These are phyloP conservation scores for Lateolabrax maculatus DNA, from an alignment of 2,797 vertebrate genomes.

Conservation along the genomic window DNA sequence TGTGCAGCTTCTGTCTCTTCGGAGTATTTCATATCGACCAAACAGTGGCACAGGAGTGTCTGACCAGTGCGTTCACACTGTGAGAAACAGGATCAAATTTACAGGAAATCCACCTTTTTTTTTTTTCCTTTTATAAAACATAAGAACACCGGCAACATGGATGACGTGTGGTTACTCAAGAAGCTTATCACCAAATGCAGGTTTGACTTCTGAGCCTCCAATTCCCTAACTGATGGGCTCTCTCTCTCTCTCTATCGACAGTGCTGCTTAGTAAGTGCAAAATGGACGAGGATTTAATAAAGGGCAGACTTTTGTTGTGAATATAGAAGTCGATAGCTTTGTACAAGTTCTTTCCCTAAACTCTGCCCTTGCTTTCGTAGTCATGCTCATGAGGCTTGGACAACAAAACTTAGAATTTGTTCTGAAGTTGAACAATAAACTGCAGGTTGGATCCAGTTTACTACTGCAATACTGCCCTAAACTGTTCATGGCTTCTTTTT, in stretches of 20 bases:
- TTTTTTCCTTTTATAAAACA: neutral
- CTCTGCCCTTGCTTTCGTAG: too few species aligned
- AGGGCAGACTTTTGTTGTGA: neutral
- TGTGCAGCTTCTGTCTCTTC: slow-evolving; percentile 67
- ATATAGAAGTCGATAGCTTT: too few species aligned
- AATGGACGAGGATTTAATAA: neutral
- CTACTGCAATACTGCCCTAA: neutral
- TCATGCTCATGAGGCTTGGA: too few species aligned
- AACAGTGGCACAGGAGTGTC: slow-evolving; percentile 68
- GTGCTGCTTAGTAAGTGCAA: neutral
- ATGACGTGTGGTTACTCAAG: neutral
- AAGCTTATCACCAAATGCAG: neutral
- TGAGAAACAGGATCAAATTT: neutral
- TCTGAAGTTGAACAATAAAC: neutral
- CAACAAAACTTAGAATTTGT: too few species aligned
- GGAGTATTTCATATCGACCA: slow-evolving; percentile 51
- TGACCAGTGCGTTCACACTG: slow-evolving; percentile 30
- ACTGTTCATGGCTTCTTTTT: too few species aligned
- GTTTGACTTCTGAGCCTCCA: neutral
- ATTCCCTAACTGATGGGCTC: neutral
- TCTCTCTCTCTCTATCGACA: neutral
- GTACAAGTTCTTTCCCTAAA: neutral
- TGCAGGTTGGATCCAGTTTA: neutral
- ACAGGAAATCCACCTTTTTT: neutral
- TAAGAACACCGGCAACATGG: neutral